Evolutionary conservation across 2,888 invertebrate genomes (phyloP).

Genomic region (Tiphia femorata): DNA sequence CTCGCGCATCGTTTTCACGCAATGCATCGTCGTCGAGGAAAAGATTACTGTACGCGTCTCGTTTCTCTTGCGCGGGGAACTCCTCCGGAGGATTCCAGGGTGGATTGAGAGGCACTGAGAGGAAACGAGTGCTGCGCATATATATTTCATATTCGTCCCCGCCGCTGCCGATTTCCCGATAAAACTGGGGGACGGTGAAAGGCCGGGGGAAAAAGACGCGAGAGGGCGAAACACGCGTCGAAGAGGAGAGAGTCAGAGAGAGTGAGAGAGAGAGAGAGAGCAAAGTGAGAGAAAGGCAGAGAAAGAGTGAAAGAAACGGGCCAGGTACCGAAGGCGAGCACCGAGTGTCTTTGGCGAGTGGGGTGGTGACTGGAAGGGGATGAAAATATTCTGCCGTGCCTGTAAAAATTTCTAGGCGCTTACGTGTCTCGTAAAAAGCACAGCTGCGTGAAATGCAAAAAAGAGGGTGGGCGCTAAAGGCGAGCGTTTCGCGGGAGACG

Average conservation of each 20-base stretch:
- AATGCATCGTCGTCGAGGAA: too few relatives aligned
- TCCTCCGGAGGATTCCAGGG: too few relatives aligned
- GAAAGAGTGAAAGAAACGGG: background rate
- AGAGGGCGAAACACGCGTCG: too few relatives aligned
- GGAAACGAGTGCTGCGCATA: too few relatives aligned
- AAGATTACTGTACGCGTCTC: too few relatives aligned
- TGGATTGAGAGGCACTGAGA: too few relatives aligned
- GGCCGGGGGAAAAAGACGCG: too few relatives aligned
- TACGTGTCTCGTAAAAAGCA: background rate
- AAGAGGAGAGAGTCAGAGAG: too few relatives aligned
- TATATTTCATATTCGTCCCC: slow-evolving; percentile 14
- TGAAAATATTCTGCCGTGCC: background rate
- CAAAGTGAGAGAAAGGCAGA: too few relatives aligned
- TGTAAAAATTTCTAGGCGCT: slow-evolving; percentile 1
- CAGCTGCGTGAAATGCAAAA: background rate
- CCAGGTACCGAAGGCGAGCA: background rate
- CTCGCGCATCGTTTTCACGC: background rate
- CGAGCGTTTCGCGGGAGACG: background rate
- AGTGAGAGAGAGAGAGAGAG: too few relatives aligned
- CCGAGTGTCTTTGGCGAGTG: background rate
- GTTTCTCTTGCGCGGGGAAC: too few relatives aligned
- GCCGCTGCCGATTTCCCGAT: background rate
- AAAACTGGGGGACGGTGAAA: slow-evolving; percentile 5
- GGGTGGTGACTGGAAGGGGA: too few relatives aligned
- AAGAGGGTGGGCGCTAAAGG: background rate